Evolutionary conservation across 2,888 invertebrate species (phyloP).

Genomic region (Steinernema scapterisci): DNA sequence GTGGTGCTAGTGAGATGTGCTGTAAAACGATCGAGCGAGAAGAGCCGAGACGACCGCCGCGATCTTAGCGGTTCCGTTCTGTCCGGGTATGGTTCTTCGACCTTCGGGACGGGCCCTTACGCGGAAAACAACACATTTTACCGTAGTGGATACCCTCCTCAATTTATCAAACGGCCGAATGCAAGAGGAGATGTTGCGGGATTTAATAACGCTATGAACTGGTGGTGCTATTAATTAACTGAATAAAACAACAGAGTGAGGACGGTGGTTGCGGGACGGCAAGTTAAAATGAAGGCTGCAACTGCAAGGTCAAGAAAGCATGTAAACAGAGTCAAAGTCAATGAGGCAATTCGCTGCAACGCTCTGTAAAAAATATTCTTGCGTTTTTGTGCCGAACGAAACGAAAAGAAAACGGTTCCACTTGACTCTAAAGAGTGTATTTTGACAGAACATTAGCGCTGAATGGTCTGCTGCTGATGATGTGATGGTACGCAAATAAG

Average conservation of each 20-base stretch:
- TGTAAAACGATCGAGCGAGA: not conserved
- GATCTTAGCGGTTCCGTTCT: constrained; percentile 8
- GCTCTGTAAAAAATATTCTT: too few relatives aligned
- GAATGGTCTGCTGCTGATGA: not conserved
- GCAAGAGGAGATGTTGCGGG: not conserved
- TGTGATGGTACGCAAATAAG: too few relatives aligned
- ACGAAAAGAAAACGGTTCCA: too few relatives aligned
- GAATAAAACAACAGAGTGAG: too few relatives aligned
- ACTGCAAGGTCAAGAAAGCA: too few relatives aligned
- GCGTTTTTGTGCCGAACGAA: too few relatives aligned
- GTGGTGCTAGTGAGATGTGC: not conserved
- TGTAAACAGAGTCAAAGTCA: too few relatives aligned
- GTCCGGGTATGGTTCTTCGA: constrained; percentile 7
- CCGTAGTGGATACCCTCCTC: not conserved
- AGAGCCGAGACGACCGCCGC: constrained; percentile 9
- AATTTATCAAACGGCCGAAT: not conserved
- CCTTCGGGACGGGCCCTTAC: constrained; percentile 14
- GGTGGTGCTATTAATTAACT: constrained; percentile 11
- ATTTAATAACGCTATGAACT: constrained; percentile 20
- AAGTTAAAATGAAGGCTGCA: too few relatives aligned
- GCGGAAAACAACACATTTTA: not conserved
- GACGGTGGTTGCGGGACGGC: too few relatives aligned
- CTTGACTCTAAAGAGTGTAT: too few relatives aligned
- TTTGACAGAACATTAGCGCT: too few relatives aligned
- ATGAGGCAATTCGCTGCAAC: too few relatives aligned